These are phyloP conservation scores for Coturnix japonica DNA, from an alignment of 2,113 vertebrate genomes.

Conservation along the genomic window DNA sequence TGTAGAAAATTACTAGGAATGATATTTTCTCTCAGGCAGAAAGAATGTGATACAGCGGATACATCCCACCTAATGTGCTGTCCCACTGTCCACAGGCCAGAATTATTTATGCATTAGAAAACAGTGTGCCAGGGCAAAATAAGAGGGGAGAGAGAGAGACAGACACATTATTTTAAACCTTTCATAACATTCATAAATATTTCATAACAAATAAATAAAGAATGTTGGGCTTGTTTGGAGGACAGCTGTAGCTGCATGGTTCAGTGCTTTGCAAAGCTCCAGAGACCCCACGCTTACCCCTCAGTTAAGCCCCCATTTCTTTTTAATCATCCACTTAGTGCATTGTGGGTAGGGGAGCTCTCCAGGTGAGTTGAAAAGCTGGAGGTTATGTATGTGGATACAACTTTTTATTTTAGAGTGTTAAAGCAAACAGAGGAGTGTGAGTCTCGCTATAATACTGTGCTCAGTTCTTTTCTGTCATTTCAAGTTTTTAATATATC, in stretches of 20 bases:
- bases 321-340: slow-evolving; percentile 99
- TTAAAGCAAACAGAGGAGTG: slow-evolving; percentile 55
- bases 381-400: slow-evolving; percentile 73
- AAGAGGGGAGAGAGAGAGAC: slow-evolving; percentile 71
- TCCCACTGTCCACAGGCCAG: slow-evolving; percentile 87
- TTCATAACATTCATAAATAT: slow-evolving; percentile 99
- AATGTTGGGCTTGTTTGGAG: slow-evolving; percentile 98
- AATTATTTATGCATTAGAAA: slow-evolving; percentile 99
- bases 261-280: slow-evolving; percentile 89
- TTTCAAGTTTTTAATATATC: slow-evolving; percentile 17
- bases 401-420: slow-evolving; percentile 59
- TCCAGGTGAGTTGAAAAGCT: slow-evolving; percentile 90
- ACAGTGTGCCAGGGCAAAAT: slow-evolving; percentile 86
- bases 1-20: slow-evolving; percentile 99
- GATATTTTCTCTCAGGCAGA: slow-evolving; percentile 99
- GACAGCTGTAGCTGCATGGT: slow-evolving; percentile 98
- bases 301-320: slow-evolving; percentile 98
- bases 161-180: slow-evolving; percentile 99
- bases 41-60: slow-evolving; percentile 97
- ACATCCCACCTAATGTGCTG: slow-evolving; percentile 87
- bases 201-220: slow-evolving; percentile 99
- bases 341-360: slow-evolving; percentile 92
- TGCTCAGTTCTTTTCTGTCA: background rate
- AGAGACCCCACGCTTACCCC: slow-evolving; percentile 92
- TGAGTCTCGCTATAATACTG: background rate